phyloP scores from a whole-genome alignment of 2,113 vertebrate genomes.

The Redunca redunca region DNA sequence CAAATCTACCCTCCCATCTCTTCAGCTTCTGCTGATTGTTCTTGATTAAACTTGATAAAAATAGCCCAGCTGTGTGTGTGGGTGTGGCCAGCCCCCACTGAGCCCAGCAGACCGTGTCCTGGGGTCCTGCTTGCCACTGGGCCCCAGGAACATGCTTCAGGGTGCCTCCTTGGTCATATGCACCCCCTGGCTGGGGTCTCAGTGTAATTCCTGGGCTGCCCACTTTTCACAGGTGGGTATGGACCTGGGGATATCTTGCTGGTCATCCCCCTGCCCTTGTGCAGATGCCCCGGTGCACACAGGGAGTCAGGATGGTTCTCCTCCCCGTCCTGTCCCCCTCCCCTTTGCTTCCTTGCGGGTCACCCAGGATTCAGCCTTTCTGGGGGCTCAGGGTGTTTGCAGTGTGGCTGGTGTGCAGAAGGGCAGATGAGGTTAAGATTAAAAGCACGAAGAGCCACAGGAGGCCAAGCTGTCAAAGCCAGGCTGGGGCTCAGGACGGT shows the following conservation, averaged over 20 bases:
- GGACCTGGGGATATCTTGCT: rapidly evolving
- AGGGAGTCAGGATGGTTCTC: neutral
- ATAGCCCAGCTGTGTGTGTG: slow-evolving; percentile 66
- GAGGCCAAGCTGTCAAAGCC: neutral
- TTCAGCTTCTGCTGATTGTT: slow-evolving; percentile 76
- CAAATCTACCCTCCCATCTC: slow-evolving; percentile 64
- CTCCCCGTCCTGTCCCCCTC: neutral
- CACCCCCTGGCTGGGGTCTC: neutral
- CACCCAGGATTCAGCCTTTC: neutral
- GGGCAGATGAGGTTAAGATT: too few relatives aligned
- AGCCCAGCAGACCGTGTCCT: neutral
- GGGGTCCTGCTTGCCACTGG: neutral
- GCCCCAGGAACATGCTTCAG: rapidly evolving
- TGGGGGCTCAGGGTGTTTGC: neutral
- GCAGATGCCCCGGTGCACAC: neutral
- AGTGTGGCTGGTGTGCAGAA: neutral
- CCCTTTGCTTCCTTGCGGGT: rapidly evolving
- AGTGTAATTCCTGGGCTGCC: neutral
- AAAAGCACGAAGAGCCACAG: neutral
- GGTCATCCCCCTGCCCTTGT: neutral
- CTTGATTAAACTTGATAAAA: slow-evolving; percentile 79
- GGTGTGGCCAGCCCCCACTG: neutral
- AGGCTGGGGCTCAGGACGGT: rapidly evolving
- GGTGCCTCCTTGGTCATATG: too few relatives aligned
- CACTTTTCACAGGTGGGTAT: neutral